These are phyloP conservation scores for Micronycteris hirsuta DNA, from an alignment of 2,113 vertebrate species.

Conservation along the genomic window DNA sequence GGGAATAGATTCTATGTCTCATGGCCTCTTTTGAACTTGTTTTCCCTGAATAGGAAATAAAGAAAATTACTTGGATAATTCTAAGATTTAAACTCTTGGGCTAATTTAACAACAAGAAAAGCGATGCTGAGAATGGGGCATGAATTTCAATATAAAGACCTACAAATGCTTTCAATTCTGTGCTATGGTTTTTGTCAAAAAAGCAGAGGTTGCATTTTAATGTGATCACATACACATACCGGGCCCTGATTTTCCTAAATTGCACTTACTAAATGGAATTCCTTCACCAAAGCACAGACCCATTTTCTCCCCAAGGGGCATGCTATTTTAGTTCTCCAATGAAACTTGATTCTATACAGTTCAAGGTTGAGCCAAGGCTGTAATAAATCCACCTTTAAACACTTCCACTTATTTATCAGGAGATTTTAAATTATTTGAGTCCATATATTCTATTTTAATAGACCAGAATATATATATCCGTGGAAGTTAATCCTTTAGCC, in stretches of 20 bases:
- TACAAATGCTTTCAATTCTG: not conserved
- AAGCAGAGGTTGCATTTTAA: slow-evolving; percentile 41
- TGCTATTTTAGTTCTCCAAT: slow-evolving; percentile 43
- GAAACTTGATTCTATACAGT: slow-evolving; percentile 39
- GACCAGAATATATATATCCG: not conserved
- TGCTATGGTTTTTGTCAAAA: slow-evolving; percentile 50
- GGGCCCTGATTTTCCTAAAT: slow-evolving; percentile 60
- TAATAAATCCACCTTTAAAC: slow-evolving; percentile 58
- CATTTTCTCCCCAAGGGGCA: not conserved
- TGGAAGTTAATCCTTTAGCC: not conserved
- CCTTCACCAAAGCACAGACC: slow-evolving; percentile 52
- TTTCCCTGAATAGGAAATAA: not conserved
- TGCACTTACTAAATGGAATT: slow-evolving; percentile 56
- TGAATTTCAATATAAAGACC: not conserved
- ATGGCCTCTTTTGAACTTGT: not conserved
- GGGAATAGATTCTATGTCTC: not conserved
- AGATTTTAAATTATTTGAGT: slow-evolving; percentile 48
- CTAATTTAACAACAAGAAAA: slow-evolving; percentile 2
- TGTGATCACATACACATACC: slow-evolving; percentile 28
- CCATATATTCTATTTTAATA: slow-evolving; percentile 32
- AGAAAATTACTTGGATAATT: not conserved
- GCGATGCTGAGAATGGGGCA: not conserved
- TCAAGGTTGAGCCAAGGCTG: slow-evolving; percentile 35
- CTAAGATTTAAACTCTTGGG: slow-evolving; percentile 6
- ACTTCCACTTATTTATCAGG: slow-evolving; percentile 47